A percentile compares a stretch with the other conserved stretches of the same genome.
Evolutionary conservation across 92 coral and sea anemone species (phyloP).

Genomic region (Galaxea fascicularis): DNA sequence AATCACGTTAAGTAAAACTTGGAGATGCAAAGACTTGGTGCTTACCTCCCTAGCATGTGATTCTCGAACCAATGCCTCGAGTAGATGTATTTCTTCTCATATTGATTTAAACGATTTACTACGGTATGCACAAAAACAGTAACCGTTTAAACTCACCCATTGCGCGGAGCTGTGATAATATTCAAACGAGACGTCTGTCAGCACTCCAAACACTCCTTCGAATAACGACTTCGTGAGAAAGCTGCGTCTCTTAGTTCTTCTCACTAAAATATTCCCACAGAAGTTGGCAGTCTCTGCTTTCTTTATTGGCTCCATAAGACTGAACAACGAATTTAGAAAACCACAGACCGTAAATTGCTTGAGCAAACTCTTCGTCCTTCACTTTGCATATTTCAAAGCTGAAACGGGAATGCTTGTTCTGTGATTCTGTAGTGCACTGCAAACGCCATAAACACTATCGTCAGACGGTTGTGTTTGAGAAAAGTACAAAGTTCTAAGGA

Average conservation of each 20-base stretch:
- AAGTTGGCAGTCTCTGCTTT: slow-evolving; percentile 66
- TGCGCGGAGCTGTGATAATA: slow-evolving; percentile 81
- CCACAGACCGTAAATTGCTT: slow-evolving; percentile 13
- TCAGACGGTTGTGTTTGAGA: too few relatives aligned
- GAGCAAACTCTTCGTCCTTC: slow-evolving; percentile 36
- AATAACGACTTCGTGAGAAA: slow-evolving; percentile 74
- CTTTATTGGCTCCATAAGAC: slow-evolving; percentile 52
- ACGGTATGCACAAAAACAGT: too few relatives aligned
- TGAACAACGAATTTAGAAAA: neutral
- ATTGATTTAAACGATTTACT: too few relatives aligned
- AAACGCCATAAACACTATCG: neutral
- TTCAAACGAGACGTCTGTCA: slow-evolving; percentile 68
- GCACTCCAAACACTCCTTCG: slow-evolving; percentile 85
- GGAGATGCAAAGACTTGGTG: too few relatives aligned
- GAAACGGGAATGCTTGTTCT: slow-evolving; percentile 49
- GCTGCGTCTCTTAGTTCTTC: slow-evolving; percentile 75
- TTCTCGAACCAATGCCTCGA: too few relatives aligned
- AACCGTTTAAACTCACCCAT: slow-evolving; percentile 70
- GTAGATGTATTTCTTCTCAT: too few relatives aligned
- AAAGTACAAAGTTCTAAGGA: too few relatives aligned
- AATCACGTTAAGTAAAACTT: too few relatives aligned
- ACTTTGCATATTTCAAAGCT: slow-evolving; percentile 57
- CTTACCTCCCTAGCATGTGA: too few relatives aligned
- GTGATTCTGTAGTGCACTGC: neutral
- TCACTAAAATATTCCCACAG: slow-evolving; percentile 83